Base-by-base conservation (phyloP, 2,888 invertebrate species). In the Cantharis nigra region DNA sequence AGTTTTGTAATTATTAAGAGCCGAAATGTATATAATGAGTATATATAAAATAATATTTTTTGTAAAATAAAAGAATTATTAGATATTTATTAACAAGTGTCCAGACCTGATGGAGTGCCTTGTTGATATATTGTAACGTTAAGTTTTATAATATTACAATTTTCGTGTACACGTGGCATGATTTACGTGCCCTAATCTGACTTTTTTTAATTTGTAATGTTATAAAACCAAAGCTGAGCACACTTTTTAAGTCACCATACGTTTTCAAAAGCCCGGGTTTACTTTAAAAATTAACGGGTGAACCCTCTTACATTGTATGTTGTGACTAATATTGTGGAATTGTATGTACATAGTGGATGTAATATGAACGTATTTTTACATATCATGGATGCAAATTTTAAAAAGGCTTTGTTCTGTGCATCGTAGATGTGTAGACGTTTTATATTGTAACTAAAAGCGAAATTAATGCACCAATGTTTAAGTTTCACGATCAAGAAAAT, bases 31-130 rank as follows among this genome's bases (percentile, higher is more conserved):
- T 79, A 85, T 84, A 85, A 82, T 82, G 79, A 81, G 79, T 76
- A 80, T 81, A 80, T 82, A 80, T 82, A 83, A 81, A 81, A 77
- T 73, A 80, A 82, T 83, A 83, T 83, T 83, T 83, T 83, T 83
- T 82, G 82, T 83, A 83, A 79, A 78, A 81, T 80, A 80, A 80
- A 70, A 76, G 78, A 67, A 67, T 23, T 23, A 23, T 81, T 81
- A 82, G 82, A 79, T 81, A 82, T 82, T 82, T 81, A 82, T 82
- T 82, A 75, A 79, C 79, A 81, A 83, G 80, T 82, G 83, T 85
- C 83, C 84, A 84, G 83, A 84, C 85, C 85, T 84, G 85, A 85
- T 80, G 84, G 85, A 86, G 86, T 86, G 86, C 86, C 86, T 86
- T 86, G 83, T 86, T 86, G 80, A 80, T 85, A 82, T 81, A 83